Evolutionary conservation across 2,888 invertebrate genomes (phyloP), one percentile per base, ranked within the genome.

Genomic region (Chymomyza amoena): DNA sequence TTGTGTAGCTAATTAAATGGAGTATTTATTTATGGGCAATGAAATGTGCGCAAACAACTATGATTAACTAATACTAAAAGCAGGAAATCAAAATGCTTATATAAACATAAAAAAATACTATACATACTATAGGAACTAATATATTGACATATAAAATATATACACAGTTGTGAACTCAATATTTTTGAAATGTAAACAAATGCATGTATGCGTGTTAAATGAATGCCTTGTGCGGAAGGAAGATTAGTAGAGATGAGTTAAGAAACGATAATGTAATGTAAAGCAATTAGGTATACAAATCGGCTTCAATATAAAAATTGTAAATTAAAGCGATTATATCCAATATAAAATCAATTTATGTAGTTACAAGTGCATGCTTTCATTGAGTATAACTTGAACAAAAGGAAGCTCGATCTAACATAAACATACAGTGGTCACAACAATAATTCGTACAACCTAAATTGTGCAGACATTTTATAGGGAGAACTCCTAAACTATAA

Each of bases 1-100:
- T 85, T 85, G 84, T 84, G 77, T 89, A 81, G 57, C 18, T 57
- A 45, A 45, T 45, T 45, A 45, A 45, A 77, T 77, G 80, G 72
- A 87, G 89, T 88, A 89, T 88, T 80, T 84, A 88, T 84, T 80
- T 84, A 87, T 84, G 78, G 85, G 80, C 61, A 61, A 25, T 59
- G 70, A 54, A 16, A 54, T 20, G 54, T 16, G 20, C 16, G 20
- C 54, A 54, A 87, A 83, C 6, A 88, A 89, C 80, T 80, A 88
- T 86, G 87, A 84, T 90, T 89, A 90, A 75, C 78, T 81, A 80
- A 84, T 72, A 83, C 76, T 71, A 72, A 72, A 73, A 72, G 70
- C 68, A 73, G 68, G 69, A 66, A 63, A 72, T 59, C 73, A 82
- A 54, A 45, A 45, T 70, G 83, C 77, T 54, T 18, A 18, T 76